Percentiles rank a stretch among this genome's conserved stretches.
Conservation (phyloP, 2,888 invertebrate species). For the Heteropelma amictum region DNA sequence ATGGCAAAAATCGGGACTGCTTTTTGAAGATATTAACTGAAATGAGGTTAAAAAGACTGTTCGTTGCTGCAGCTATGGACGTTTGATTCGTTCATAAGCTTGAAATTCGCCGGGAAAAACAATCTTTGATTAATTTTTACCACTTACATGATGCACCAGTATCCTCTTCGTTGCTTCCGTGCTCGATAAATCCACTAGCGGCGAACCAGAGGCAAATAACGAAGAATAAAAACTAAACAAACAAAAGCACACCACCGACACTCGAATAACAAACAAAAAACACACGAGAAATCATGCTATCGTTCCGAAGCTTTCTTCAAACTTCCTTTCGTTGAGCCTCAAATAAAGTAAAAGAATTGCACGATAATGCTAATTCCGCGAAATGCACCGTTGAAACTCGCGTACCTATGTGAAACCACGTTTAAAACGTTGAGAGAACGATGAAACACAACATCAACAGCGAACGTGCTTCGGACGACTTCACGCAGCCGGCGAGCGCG, state of each 20-base stretch:
- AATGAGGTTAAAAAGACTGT: neutral
- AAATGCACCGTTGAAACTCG: conserved; percentile 10
- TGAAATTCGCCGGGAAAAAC: neutral
- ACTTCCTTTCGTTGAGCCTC: neutral
- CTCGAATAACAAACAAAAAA: conserved; percentile 14
- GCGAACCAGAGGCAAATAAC: conserved; percentile 9
- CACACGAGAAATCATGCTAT: neutral
- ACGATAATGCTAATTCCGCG: neutral
- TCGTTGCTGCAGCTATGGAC: neutral
- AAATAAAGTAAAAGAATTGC: conserved; percentile 3
- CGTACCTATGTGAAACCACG: conserved; percentile 24
- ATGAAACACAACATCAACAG: conserved; percentile 2
- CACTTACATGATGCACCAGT: conserved; percentile 14
- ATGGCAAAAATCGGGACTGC: too few species aligned
- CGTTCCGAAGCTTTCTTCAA: neutral
- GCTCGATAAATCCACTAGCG: conserved; percentile 48
- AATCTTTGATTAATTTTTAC: too few species aligned
- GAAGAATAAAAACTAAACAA: conserved; percentile 19
- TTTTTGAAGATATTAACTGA: neutral
- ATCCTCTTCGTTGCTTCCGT: neutral
- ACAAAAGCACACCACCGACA: conserved; percentile 31
- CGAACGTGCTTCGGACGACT: conserved; percentile 44
- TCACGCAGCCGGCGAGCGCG: conserved; percentile 64
- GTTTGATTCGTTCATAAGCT: neutral
- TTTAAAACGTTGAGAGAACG: conserved; percentile 26